Base-by-base conservation (phyloP, 2,113 vertebrate genomes). In the Anarhynchus alexandrinus region DNA sequence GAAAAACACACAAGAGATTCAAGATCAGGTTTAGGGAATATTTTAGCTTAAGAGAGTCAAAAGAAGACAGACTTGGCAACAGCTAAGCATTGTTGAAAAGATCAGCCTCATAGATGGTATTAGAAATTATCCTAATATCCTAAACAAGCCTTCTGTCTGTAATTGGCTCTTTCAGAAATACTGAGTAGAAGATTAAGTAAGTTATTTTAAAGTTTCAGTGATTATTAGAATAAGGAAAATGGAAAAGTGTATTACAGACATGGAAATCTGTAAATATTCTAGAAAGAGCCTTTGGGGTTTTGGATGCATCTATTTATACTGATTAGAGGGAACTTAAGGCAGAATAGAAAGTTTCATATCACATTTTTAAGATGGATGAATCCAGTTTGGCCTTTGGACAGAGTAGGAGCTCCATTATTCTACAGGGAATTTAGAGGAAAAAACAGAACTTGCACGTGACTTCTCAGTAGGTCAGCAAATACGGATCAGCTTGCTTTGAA, bases 401-500 rank as follows among this genome's bases (percentile, higher is more conserved):
- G 58, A 52, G 14, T 13, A 77, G 34, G 4, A 82, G 2, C 27
- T 76, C 38, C 25, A 27, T 83, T 80, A 59, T 74, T 89, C 81
- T 64, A 15, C 1, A 59, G 29, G 29, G 65, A 72, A 77, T 64
- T 34, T 38, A 6, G 22, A 66, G 42, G 32, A 64, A 32, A 62
- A 67, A 8, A 0, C 15, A 55, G 58, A 80, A 32, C 7, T 64
- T 67, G 10, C 9, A 15, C 1, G 1, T 47, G 26, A 69, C 18
- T 83, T 72, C n/a, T 67, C 29, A 38, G 11, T 10, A 69, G 27
- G 9, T n/a, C 19, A 81, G 43, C 10, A 84, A 65, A 40, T 57
- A 77, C 65, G 43, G 30, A 55, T 42, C n/a, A 43, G 7, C 26
- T 88, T 64, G 57, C 32, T 86, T 91, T 87, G 61, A 72, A 86